Conservation (phyloP, 1,140 invertebrate genomes). For the Zaprionus ghesquierei region DNA sequence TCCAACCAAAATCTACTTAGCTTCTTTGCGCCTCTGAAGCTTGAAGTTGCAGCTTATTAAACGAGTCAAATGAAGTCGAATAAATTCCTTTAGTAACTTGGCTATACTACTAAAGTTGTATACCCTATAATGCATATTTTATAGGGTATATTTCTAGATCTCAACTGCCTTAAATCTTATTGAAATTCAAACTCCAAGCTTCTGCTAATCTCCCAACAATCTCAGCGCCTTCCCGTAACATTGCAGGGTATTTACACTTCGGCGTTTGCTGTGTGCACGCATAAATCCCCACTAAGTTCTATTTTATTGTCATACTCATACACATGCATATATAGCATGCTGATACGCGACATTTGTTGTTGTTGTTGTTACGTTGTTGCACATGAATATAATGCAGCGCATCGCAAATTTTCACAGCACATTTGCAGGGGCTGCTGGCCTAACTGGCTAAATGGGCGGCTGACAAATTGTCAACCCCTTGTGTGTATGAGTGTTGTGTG, state of each 20-base stretch:
- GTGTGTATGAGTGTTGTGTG: slow-evolving; percentile 26
- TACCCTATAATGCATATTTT: not conserved
- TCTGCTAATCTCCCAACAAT: not conserved
- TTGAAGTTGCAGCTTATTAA: too few species aligned
- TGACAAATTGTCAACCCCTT: slow-evolving; percentile 71
- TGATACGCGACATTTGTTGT: slow-evolving; percentile 22
- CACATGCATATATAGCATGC: not conserved
- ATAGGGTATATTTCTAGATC: not conserved
- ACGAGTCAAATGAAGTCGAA: too few species aligned
- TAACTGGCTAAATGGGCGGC: slow-evolving; percentile 75
- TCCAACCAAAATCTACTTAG: not conserved
- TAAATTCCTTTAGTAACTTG: too few species aligned
- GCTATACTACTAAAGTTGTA: not conserved
- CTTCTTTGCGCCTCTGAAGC: not conserved
- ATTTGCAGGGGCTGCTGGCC: slow-evolving; percentile 51
- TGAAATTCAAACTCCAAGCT: too few species aligned
- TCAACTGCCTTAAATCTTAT: too few species aligned
- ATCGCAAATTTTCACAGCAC: slow-evolving; percentile 73
- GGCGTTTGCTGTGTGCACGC: not conserved
- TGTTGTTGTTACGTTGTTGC: slow-evolving; percentile 42
- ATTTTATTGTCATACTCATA: slow-evolving; percentile 27
- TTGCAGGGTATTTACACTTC: slow-evolving; percentile 3
- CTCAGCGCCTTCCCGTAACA: too few species aligned
- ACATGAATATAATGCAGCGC: slow-evolving; percentile 70
- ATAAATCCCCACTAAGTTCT: slow-evolving; percentile 4